Base-by-base conservation (phyloP, 2,113 vertebrate species). In the Ailuropoda melanoleuca region DNA sequence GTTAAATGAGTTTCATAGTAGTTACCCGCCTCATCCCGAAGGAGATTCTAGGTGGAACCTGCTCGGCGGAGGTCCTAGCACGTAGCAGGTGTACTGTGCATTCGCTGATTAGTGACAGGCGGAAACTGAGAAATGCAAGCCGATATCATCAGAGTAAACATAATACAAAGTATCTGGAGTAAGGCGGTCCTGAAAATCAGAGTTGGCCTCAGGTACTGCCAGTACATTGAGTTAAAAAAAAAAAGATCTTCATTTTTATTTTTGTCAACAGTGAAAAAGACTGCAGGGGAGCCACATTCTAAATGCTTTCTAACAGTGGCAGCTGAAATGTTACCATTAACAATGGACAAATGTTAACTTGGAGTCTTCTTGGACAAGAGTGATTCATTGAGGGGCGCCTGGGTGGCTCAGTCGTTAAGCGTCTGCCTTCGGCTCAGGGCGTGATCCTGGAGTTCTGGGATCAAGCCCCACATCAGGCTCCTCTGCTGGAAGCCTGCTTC, bases 241-340 rank as follows among this genome's bases (percentile, higher is more conserved):
- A 83, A 72, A 64, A 60, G n/a, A 56, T 21, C 68, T 72, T 68
- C 70, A 58, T 48, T 39, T 10, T 96, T 93, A 31, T 74, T 95
- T 95, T 90, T 68, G 58, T 89, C 77, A 55, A 14, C 66, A 78
- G n/a, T 56, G 43, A 78, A 81, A 90, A 90, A 90, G 23, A 86
- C 24, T 60, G 1, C 15, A 62, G 14, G 56, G 39, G 37, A 15
- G 6, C 3, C 26, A 50, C 50, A 90, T 94, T 94, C 56, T 93
- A 87, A 95, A 77, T 18, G 11, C 21, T 82, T 95, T 93, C 23
- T 50, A 60, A 91, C 48, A 72, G 62, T 8, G 31, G 8, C 58
- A 93, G 64, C 74, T 87, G 21, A 95, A 81, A 50, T 37, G 2
- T 81, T 93, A 80, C 55, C 46, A 75, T 74, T 78, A 66, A 90